Evolutionary conservation across 2,888 invertebrate genomes (phyloP).

Genomic region (Megalurothrips usitatus): DNA sequence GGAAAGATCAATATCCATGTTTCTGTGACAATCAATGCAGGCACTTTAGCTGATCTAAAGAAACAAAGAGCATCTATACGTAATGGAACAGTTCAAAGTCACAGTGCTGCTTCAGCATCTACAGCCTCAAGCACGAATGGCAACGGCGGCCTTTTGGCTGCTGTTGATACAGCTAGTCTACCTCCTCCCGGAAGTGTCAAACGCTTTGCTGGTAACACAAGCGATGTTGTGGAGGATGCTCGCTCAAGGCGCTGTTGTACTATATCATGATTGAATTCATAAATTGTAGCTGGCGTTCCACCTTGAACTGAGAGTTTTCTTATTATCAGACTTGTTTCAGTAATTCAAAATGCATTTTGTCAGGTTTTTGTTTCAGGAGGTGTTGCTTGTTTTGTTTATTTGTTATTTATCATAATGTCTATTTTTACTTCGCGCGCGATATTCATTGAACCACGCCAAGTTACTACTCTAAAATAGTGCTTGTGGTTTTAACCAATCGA

Average conservation of each 20-base stretch:
- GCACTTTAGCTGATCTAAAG: conserved; percentile 87
- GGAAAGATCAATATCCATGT: conserved; percentile 86
- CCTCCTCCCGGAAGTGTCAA: conserved; percentile 32
- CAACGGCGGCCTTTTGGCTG: background rate
- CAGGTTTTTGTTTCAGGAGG: background rate
- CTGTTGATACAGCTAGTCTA: background rate
- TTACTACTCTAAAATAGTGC: background rate
- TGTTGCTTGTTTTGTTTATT: background rate
- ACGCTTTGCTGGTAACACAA: conserved; percentile 37
- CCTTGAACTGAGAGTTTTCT: background rate
- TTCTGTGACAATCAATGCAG: conserved; percentile 72
- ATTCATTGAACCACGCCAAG: background rate
- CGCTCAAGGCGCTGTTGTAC: conserved; percentile 39
- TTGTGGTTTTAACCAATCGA: background rate
- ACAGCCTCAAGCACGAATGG: background rate
- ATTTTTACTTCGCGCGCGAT: background rate
- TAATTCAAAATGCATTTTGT: background rate
- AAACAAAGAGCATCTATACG: conserved; percentile 83
- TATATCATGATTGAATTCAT: conserved; percentile 14
- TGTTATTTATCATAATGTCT: background rate
- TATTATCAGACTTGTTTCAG: background rate
- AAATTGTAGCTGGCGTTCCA: background rate
- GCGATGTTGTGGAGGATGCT: conserved; percentile 41
- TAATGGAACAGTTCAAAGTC: conserved; percentile 45
- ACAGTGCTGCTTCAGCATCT: conserved; percentile 1